Conservation (phyloP, 2,113 vertebrate genomes). For the Reinhardtius hippoglossoides region DNA sequence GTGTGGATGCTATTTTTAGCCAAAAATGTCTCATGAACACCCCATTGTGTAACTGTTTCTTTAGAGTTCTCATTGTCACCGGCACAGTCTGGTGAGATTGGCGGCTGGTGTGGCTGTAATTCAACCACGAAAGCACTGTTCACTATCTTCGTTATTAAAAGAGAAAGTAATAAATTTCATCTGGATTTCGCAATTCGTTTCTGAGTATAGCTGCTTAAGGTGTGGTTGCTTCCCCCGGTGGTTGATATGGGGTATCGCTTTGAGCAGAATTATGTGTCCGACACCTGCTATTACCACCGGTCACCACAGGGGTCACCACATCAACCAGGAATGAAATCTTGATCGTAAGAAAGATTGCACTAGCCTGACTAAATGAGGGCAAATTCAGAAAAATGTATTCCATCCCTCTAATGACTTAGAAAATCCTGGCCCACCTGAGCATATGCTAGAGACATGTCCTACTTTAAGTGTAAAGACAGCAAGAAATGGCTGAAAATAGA, state of each 20-base stretch:
- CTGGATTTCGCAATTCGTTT: background rate
- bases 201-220: background rate
- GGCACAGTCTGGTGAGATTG: too few relatives aligned
- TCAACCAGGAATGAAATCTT: background rate
- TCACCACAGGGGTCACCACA: background rate
- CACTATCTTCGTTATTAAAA: background rate
- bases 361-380: background rate
- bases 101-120: too few relatives aligned
- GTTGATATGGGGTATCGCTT: background rate
- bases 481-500: background rate
- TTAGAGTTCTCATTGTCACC: too few relatives aligned
- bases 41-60: too few relatives aligned
- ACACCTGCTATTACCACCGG: background rate
- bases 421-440: background rate
- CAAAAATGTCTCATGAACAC: too few relatives aligned
- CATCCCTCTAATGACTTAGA: background rate
- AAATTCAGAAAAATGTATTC: background rate
- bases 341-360: background rate
- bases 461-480: conserved; percentile 1
- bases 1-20: too few relatives aligned
- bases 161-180: background rate
- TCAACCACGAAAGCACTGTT: too few relatives aligned
- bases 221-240: background rate
- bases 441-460: background rate
- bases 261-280: background rate